Evolutionary conservation across 1,140 invertebrate genomes (phyloP), one percentile per base, ranked within the genome.

Genomic region (Drosophila novamexicana): DNA sequence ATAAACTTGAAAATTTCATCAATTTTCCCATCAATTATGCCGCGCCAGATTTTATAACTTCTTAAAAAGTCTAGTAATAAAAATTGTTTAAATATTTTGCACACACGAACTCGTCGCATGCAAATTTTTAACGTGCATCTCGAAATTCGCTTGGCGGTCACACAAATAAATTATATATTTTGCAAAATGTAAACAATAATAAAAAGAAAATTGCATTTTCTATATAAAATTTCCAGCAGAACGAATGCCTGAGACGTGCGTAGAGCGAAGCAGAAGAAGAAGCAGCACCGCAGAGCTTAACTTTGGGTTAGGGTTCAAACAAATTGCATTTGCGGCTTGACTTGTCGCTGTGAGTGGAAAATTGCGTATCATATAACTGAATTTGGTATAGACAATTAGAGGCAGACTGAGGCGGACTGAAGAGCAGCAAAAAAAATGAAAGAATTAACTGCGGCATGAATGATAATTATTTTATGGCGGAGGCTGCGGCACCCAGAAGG

Each of bases 271-370:
- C 22, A 29, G 22, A 29, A 29, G 22, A 0, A 12, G 42, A 18
- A 65, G 40, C 36, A 9, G 22, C 22, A 2, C 0, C 40, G 32
- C 8, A 70, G 53, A 22, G 22, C 42, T 29, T 29, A 58, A 44
- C 45, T 50, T 59, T 70, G 79, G 83, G 76, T 69, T 66, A 86
- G 70, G 83, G 83, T 88, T 88, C 82, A 86, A 82, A 79, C 61
- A 86, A 86, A 86, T 86, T 86, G 82, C 79, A 79, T 79, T 86
- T 82, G 66, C 54, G 63, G 57, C 62, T 66, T 76, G 66, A 72
- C 80, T 88, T 89, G 83, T 89, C 84, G 83, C 83, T 88, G 22
- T 83, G 61, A 88, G 79, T 76, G 77, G 69, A 88, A 88, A 86
- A 86, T 86, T 88, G 73, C 22, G 56, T 58, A 44, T 44, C 42